Base-by-base conservation (phyloP, 2,888 invertebrate genomes). In the Thecophora atra region DNA sequence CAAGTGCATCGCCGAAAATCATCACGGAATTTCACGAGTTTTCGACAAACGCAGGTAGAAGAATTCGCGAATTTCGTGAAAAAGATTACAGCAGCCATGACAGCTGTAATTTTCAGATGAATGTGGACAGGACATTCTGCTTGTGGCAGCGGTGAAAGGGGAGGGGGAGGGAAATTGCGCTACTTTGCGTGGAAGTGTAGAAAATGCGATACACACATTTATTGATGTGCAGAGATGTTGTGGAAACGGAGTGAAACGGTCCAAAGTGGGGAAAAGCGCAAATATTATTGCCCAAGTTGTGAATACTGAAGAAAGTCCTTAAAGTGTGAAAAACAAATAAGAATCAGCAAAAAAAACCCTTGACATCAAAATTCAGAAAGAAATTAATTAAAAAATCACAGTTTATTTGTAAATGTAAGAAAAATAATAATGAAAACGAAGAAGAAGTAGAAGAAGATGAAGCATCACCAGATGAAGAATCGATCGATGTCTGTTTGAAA, bases 191-290 rank as follows among this genome's bases (percentile, higher is more conserved):
- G 11, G 24, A 21, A 56, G 21, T 24, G 58, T 26, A 24, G 37
- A 56, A n/a, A 21, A 68, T 24, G 44, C 68, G 37, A 68, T 68
- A 68, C 68, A 68, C 58, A 68, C 58, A 24, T 68, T 68, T 68
- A 68, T 68, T 58, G 68, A 68, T 58, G 68, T 58, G 68, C 42
- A 24, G 58, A 68, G 42, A 68, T 68, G 58, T 42, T 44, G 68
- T 68, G 68, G 58, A 68, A 56, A 68, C 68, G 68, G 68, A 68
- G 68, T 68, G 44, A 58, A 68, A 56, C 24, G 58, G 58, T 28
- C 54, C 54, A 21, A 58, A 24, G 47, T 47, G 11, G 44, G 28
- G 26, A 65, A 51, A 51, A 65, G n/a, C 51, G 65, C 51, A 64
- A 64, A 44, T 60, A 30, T n/a, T 62, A 19, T 62, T 1, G 37